Conservation (phyloP, 2,888 invertebrate genomes). For the Diaperis boleti region DNA sequence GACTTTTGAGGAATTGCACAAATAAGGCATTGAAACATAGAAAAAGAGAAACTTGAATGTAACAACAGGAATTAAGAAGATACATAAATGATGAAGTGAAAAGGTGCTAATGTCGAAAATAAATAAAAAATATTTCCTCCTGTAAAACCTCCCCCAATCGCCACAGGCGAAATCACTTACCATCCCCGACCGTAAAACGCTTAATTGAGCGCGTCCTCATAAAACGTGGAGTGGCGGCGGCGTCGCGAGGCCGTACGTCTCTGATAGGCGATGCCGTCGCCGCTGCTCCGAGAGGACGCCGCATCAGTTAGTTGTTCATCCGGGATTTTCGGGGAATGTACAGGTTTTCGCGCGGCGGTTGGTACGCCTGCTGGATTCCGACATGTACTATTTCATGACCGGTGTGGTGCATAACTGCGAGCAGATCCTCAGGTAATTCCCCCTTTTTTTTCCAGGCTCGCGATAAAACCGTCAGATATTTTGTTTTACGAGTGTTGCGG, state of each 20-base stretch:
- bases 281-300: conserved; percentile 36
- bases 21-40: no score
- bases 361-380: conserved; percentile 29
- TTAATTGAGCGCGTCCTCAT: conserved; percentile 27
- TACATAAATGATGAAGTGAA: no score
- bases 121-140: no score
- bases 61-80: no score
- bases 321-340: conserved; percentile 46
- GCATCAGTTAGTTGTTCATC: conserved; percentile 42
- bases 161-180: no score
- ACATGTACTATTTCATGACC: conserved; percentile 61
- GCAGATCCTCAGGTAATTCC: conserved; percentile 56
- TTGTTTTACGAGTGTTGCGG: neutral
- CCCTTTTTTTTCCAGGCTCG: neutral
- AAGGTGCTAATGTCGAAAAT: no score
- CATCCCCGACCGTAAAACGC: conserved; percentile 26
- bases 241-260: conserved; percentile 42
- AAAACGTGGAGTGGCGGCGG: conserved; percentile 10
- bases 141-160: no score
- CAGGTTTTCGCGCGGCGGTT: conserved; percentile 31
- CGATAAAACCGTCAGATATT: neutral
- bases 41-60: no score
- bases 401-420: conserved; percentile 61
- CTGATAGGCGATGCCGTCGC: conserved; percentile 30
- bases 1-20: no score